These are phyloP conservation scores for Leptinotarsa rubiginosa DNA, from an alignment of 2,888 invertebrate genomes.

Conservation along the genomic window DNA sequence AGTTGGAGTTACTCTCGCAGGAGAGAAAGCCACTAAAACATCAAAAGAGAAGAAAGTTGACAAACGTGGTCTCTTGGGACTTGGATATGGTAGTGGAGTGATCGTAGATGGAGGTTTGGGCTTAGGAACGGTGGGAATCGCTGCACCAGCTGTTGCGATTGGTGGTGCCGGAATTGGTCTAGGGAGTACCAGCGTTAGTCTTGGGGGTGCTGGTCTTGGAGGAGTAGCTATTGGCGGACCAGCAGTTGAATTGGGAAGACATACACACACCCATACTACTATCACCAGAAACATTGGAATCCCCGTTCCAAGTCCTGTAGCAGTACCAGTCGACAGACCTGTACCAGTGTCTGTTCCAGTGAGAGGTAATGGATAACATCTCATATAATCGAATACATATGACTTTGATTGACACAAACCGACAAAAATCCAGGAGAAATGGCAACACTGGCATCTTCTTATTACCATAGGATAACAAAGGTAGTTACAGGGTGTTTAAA, in stretches of 20 bases:
- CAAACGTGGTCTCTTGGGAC: conserved; percentile 57
- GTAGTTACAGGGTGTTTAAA: too few species aligned
- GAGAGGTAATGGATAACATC: conserved; percentile 49
- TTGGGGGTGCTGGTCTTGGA: conserved; percentile 42
- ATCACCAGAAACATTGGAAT: conserved; percentile 67
- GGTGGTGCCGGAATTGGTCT: conserved; percentile 14
- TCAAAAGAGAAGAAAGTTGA: conserved; percentile 57
- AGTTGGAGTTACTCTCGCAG: conserved; percentile 51
- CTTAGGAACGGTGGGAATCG: neutral
- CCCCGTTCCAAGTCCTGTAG: conserved; percentile 69
- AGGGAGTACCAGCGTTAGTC: conserved; percentile 29
- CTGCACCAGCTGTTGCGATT: neutral
- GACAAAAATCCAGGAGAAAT: too few species aligned
- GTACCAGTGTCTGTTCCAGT: conserved; percentile 63
- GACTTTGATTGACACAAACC: too few species aligned
- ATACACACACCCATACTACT: conserved; percentile 64
- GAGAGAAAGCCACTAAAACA: conserved; percentile 37
- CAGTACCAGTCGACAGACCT: conserved; percentile 66
- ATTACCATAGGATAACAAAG: too few species aligned
- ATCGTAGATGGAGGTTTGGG: conserved; percentile 46
- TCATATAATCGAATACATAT: neutral
- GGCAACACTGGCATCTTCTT: too few species aligned
- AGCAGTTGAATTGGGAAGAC: conserved; percentile 54
- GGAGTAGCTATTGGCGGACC: conserved; percentile 37
- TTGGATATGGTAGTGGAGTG: conserved; percentile 32